Evolutionary conservation across 2,113 vertebrate species (phyloP), one percentile per base, ranked within the genome.

Genomic region (Oophaga pumilio): DNA sequence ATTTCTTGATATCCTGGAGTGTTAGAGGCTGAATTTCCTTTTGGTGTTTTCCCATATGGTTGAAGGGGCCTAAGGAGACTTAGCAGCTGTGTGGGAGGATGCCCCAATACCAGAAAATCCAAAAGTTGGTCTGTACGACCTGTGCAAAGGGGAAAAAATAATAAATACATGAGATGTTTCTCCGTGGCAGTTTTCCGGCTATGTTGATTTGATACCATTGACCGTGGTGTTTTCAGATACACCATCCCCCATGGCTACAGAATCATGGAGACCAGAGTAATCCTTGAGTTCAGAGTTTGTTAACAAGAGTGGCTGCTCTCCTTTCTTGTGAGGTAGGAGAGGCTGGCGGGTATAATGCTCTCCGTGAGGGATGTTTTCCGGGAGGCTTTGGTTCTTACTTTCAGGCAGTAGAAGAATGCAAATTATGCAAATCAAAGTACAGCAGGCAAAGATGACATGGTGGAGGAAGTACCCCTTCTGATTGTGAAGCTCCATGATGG

Each of bases 401-500:
- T 99, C 98, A 0, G 98, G 98, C 92, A 99, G 95, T 92, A 99
- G 94, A 89, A 99, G 95, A 88, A 99, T 97, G 92, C 98, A 99
- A 93, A 98, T 99, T 94, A 98, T 99, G 94, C 98, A 99, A 93
- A 99, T 96, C 90, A 99, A 96, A 0, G 98, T 99, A 93, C 97
- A 99, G 95, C 98, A 99, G 90, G 98, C 97, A 0, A 99, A 99
- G 94, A 99, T 98, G 92, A 99, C 95, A 0, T 99, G 98, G 89
- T 99, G 98, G 85, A 99, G 94, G 94, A 99, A 99, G 94, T 98
- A 99, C 87, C 98, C 98, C 92, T 99, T 98, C 95, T 99, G 97
- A 95, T 99, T 99, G 94, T 99, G 98, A 15, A 99, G 97, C 91
- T 99, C 98, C 94, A 99, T 99, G 92, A 99, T 98, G 66, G 98